These are phyloP conservation scores for Cerceris rybyensis DNA, from an alignment of 2,888 invertebrate genomes.

Conservation along the genomic window DNA sequence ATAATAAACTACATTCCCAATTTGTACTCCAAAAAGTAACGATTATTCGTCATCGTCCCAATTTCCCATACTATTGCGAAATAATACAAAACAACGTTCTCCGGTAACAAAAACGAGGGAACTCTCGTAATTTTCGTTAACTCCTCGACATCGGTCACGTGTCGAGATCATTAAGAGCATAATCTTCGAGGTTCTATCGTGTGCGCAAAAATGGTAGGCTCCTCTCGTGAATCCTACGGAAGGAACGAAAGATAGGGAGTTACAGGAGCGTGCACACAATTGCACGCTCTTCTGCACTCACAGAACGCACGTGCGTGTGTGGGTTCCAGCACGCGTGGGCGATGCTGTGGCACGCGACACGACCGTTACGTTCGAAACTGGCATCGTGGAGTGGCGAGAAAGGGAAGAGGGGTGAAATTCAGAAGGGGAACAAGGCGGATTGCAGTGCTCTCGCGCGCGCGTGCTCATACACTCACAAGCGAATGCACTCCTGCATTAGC, in stretches of 20 bases:
- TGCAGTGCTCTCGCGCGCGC: slow-evolving; percentile 55
- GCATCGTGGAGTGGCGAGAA: slow-evolving; percentile 64
- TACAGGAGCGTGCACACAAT: slow-evolving; percentile 28
- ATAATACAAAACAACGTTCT: background rate
- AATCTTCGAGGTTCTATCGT: slow-evolving; percentile 20
- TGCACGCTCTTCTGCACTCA: slow-evolving; percentile 26
- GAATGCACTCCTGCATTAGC: slow-evolving; percentile 1
- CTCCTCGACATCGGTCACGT: slow-evolving; percentile 34
- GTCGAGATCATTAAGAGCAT: slow-evolving; percentile 43
- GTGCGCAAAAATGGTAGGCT: slow-evolving; percentile 54
- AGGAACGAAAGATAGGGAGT: slow-evolving; percentile 28
- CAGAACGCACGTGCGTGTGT: slow-evolving; percentile 63
- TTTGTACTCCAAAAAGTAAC: too few relatives aligned
- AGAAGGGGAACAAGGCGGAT: slow-evolving; percentile 65
- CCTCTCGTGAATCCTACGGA: slow-evolving; percentile 40
- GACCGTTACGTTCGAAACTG: slow-evolving; percentile 81
- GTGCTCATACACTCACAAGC: slow-evolving; percentile 34
- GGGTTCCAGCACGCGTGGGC: slow-evolving; percentile 80
- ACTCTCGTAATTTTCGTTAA: background rate
- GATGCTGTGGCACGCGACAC: slow-evolving; percentile 82
- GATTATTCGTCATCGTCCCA: too few relatives aligned
- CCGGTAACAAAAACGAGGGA: background rate
- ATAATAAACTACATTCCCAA: too few relatives aligned
- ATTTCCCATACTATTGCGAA: background rate
- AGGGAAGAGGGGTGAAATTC: slow-evolving; percentile 71